A percentile compares a stretch with the other conserved stretches of the same genome.
Evolutionary conservation across 2,113 vertebrate species (phyloP).

Genomic region (Macaca mulatta): DNA sequence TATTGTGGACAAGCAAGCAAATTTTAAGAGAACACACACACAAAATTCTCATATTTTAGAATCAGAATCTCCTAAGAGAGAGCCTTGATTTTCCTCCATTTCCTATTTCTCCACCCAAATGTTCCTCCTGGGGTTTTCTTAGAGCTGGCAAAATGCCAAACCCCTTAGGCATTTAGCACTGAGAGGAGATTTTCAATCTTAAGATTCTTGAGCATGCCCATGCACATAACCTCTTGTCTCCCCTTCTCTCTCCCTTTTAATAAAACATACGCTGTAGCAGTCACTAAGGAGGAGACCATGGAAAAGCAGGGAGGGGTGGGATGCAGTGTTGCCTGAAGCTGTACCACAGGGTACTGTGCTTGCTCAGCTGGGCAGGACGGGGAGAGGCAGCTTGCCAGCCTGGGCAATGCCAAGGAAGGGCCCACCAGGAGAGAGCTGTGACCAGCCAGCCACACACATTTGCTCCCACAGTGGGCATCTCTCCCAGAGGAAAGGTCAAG

Average conservation of each 20-base stretch:
- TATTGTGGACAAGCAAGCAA: neutral
- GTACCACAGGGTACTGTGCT: neutral
- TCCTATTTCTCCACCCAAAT: slow-evolving; percentile 64
- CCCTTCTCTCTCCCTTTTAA: slow-evolving; percentile 71
- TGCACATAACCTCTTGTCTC: slow-evolving; percentile 67
- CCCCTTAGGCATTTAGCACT: slow-evolving; percentile 55
- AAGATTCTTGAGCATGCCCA: slow-evolving; percentile 65
- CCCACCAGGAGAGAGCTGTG: neutral
- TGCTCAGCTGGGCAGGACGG: neutral
- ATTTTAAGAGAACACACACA: slow-evolving; percentile 31
- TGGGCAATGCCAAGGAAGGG: neutral
- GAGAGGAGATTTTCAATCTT: slow-evolving; percentile 62
- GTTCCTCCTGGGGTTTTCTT: slow-evolving; percentile 51
- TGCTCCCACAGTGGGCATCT: neutral
- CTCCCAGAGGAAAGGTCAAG: neutral
- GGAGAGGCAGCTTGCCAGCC: neutral
- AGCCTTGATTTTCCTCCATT: slow-evolving; percentile 52
- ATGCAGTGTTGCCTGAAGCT: neutral
- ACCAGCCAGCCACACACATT: neutral
- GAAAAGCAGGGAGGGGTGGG: slow-evolving; percentile 7
- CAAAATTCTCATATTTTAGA: neutral
- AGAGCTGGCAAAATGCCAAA: slow-evolving; percentile 29
- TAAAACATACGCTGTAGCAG: slow-evolving; percentile 71
- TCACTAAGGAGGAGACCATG: slow-evolving; percentile 57
- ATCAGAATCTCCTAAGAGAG: slow-evolving; percentile 15